Evolutionary conservation across 2,113 vertebrate genomes (phyloP).

Genomic region (Marmota flaviventris): DNA sequence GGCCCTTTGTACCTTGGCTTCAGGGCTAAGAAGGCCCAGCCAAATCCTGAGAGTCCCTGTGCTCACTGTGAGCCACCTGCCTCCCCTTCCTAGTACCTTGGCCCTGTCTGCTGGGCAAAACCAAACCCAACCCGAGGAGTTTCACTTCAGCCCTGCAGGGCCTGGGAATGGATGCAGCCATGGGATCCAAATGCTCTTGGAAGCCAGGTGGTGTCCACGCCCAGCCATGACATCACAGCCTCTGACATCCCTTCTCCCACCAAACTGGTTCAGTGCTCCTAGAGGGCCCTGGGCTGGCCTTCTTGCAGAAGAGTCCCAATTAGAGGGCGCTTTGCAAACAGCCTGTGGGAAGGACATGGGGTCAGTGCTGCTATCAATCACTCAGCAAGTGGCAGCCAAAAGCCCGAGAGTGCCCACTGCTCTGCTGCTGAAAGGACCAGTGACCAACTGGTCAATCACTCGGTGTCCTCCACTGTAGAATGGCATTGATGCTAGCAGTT

Average conservation of each 20-base stretch:
- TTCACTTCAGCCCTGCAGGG: neutral
- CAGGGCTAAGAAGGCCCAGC: neutral
- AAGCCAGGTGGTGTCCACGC: neutral
- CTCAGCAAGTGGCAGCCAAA: neutral
- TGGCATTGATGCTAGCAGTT: neutral
- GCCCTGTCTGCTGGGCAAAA: neutral
- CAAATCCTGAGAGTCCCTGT: neutral
- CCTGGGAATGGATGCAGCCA: neutral
- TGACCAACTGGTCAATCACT: neutral
- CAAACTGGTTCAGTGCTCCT: neutral
- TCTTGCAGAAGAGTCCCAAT: neutral
- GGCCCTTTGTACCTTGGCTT: neutral
- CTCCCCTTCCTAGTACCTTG: neutral
- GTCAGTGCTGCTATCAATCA: neutral
- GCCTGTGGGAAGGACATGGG: neutral
- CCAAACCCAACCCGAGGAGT: neutral
- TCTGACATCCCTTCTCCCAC: neutral
- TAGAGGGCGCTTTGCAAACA: neutral
- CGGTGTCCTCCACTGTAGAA: neutral
- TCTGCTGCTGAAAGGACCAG: neutral
- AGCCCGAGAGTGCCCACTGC: neutral
- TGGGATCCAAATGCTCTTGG: neutral
- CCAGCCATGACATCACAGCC: neutral
- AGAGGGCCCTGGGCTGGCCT: neutral
- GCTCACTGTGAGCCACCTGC: neutral